These are phyloP conservation scores for Pyrgus malvae DNA, from an alignment of 2,888 invertebrate genomes.

Conservation along the genomic window DNA sequence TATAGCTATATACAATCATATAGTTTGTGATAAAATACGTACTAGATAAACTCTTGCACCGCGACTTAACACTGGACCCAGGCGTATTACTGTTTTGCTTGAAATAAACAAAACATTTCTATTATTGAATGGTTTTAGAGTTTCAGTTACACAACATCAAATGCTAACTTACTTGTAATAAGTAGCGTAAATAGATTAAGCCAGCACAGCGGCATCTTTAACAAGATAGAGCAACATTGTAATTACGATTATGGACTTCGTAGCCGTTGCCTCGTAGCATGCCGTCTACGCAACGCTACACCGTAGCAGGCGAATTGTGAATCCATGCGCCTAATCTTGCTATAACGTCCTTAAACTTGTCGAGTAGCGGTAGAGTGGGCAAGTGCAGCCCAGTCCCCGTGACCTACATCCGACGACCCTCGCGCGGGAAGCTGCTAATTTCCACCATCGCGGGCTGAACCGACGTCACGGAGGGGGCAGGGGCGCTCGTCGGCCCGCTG, in stretches of 20 bases:
- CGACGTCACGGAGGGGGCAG: constrained; percentile 68
- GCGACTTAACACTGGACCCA: too few relatives aligned
- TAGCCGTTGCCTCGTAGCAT: constrained; percentile 12
- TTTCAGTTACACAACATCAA: constrained; percentile 9
- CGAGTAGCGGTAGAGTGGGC: constrained; percentile 71
- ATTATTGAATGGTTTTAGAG: too few relatives aligned
- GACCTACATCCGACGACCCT: constrained; percentile 80
- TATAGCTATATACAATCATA: too few relatives aligned
- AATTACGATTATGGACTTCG: constrained; percentile 19
- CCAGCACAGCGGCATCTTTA: not conserved
- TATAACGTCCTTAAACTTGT: constrained; percentile 79
- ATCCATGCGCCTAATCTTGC: constrained; percentile 54
- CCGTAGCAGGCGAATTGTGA: constrained; percentile 37
- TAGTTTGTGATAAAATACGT: too few relatives aligned
- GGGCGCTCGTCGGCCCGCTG: constrained; percentile 54
- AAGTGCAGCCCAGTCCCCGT: constrained; percentile 79
- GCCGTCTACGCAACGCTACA: constrained; percentile 37
- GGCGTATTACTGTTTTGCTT: too few relatives aligned
- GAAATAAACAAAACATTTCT: too few relatives aligned
- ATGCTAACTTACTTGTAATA: not conserved
- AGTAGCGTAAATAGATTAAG: constrained; percentile 9
- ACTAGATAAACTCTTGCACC: too few relatives aligned
- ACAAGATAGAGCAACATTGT: constrained; percentile 21
- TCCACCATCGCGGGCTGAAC: constrained; percentile 70
- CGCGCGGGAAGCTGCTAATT: constrained; percentile 81